A percentile compares a stretch with the other conserved stretches of the same genome.
Evolutionary conservation across 2,113 vertebrate genomes (phyloP).

Genomic region (Caretta caretta): DNA sequence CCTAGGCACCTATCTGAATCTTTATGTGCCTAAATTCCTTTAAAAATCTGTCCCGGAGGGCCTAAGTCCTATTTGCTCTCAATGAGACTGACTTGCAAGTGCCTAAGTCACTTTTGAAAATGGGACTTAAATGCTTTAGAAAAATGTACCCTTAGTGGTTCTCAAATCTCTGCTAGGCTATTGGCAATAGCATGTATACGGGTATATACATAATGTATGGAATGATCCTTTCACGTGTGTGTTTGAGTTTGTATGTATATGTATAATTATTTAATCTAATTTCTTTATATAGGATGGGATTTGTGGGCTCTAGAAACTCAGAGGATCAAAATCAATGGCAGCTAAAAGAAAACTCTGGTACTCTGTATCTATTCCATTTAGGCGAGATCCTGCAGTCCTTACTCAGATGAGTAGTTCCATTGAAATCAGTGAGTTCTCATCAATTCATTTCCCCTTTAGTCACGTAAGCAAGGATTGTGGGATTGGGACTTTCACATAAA

Average conservation of each 20-base stretch:
- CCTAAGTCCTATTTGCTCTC: background rate
- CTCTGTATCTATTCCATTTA: background rate
- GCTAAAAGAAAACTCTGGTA: background rate
- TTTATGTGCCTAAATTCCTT: background rate
- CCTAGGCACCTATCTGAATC: background rate
- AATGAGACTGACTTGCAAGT: background rate
- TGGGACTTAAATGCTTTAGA: background rate
- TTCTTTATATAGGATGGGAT: background rate
- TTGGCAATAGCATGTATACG: background rate
- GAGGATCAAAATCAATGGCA: background rate
- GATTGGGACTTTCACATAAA: background rate
- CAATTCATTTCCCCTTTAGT: background rate
- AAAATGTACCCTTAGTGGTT: background rate
- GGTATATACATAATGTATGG: background rate
- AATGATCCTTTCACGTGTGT: background rate
- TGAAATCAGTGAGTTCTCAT: background rate
- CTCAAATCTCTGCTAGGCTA: background rate
- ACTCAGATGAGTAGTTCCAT: background rate
- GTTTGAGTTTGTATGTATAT: accelerated
- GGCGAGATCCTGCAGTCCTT: background rate
- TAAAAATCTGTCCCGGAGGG: background rate
- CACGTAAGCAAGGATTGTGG: background rate
- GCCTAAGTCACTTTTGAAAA: background rate
- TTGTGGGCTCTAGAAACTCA: background rate
- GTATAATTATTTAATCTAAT: background rate